Conservation (phyloP, 2,797 vertebrate species). For the Buceros bicornis region DNA sequence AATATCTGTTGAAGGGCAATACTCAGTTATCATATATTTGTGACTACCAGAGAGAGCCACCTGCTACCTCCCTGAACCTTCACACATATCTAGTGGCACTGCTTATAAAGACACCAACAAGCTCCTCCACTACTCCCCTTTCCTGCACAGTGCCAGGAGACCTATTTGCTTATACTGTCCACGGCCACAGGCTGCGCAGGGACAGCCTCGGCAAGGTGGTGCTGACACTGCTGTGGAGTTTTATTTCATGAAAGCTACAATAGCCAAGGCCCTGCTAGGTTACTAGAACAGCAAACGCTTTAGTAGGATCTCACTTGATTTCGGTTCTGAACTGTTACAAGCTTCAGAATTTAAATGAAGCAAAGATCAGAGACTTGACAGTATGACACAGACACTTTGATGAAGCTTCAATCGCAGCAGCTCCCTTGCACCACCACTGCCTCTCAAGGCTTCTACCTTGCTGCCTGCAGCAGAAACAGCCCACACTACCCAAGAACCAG, state of each 20-base stretch:
- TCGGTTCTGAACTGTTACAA: fast-evolving
- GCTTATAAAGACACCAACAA: too few relatives aligned
- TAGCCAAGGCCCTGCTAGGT: fast-evolving
- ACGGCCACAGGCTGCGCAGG: fast-evolving
- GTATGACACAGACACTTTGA: fast-evolving
- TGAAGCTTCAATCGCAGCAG: fast-evolving
- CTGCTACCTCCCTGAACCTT: too few relatives aligned
- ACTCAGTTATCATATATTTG: fast-evolving
- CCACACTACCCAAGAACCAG: fast-evolving
- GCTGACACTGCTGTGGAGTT: fast-evolving
- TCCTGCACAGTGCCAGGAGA: fast-evolving
- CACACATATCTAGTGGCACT: fast-evolving
- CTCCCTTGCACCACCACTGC: fast-evolving
- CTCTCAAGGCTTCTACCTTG: background rate
- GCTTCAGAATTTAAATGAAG: fast-evolving
- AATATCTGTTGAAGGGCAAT: fast-evolving
- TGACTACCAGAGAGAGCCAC: fast-evolving
- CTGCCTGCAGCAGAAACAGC: background rate
- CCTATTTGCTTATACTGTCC: fast-evolving
- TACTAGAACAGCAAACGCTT: fast-evolving
- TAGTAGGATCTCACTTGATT: fast-evolving
- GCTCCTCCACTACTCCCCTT: fast-evolving
- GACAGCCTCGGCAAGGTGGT: fast-evolving
- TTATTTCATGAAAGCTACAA: fast-evolving
- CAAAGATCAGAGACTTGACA: background rate